phyloP scores from a whole-genome alignment of 2,888 invertebrate genomes.

The Chaetogeoica ovagalla region DNA sequence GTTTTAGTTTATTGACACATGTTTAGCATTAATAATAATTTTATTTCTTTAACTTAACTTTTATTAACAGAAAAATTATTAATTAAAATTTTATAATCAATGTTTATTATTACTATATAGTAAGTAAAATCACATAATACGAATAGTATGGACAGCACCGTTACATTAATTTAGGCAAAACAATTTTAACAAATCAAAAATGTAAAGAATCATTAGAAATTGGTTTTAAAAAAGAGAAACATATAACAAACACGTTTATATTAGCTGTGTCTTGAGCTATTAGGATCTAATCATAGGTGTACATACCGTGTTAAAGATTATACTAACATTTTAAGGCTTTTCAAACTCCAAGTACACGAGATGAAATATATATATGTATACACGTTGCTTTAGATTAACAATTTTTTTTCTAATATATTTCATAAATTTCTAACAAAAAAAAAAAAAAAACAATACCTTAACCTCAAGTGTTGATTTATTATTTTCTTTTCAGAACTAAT shows the following conservation, averaged over 20 bases:
- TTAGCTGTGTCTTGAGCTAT: slow-evolving; percentile 35
- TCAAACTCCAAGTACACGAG: background rate
- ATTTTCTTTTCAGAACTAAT: slow-evolving; percentile 25
- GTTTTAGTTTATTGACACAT: background rate
- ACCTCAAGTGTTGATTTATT: background rate
- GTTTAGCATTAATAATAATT: background rate
- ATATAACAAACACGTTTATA: slow-evolving; percentile 30
- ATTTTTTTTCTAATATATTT: slow-evolving; percentile 18
- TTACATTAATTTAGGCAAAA: slow-evolving; percentile 46
- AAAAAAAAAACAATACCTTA: slow-evolving; percentile 6
- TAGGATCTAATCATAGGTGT: slow-evolving; percentile 29
- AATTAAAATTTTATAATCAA: slow-evolving; percentile 17
- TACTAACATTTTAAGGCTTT: slow-evolving; percentile 21
- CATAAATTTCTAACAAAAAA: slow-evolving; percentile 22
- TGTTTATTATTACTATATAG: slow-evolving; percentile 42
- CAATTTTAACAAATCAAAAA: slow-evolving; percentile 40
- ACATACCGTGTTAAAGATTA: slow-evolving; percentile 25
- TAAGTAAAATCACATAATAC: slow-evolving; percentile 48
- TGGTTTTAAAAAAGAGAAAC: slow-evolving; percentile 42
- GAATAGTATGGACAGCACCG: slow-evolving; percentile 47
- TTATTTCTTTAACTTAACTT: background rate
- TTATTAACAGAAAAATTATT: slow-evolving; percentile 8
- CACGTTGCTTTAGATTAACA: slow-evolving; percentile 14
- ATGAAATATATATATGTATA: background rate
- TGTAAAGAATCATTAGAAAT: slow-evolving; percentile 34